Evolutionary conservation across 2,888 invertebrate species (phyloP).

Genomic region (Eupithecia pulchellata): DNA sequence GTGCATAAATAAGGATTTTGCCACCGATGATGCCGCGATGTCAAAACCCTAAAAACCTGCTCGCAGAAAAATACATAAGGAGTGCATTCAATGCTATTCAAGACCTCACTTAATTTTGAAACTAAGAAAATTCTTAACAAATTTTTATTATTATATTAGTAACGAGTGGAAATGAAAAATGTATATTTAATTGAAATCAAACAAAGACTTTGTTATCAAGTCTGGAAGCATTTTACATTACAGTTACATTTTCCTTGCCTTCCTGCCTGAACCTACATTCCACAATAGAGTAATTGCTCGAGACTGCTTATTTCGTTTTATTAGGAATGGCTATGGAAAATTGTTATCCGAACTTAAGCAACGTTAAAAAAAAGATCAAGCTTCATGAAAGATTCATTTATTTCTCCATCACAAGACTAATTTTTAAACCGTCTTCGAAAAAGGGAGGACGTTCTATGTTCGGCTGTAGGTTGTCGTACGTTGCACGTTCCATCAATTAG

Average conservation of each 20-base stretch:
- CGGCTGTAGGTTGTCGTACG: too few species aligned
- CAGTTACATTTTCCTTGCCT: slow-evolving; percentile 21
- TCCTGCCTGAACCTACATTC: slow-evolving; percentile 17
- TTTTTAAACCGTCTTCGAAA: too few species aligned
- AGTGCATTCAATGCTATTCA: too few species aligned
- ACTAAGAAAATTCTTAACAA: too few species aligned
- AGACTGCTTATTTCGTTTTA: slow-evolving; percentile 10
- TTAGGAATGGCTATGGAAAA: slow-evolving; percentile 1
- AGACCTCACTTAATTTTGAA: too few species aligned
- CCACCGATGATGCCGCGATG: too few species aligned
- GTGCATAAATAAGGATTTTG: too few species aligned
- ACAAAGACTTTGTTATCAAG: slow-evolving; percentile 33
- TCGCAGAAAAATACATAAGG: too few species aligned
- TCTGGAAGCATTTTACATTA: slow-evolving; percentile 23
- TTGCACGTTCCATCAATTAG: too few species aligned
- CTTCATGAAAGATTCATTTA: not conserved
- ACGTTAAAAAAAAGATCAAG: not conserved
- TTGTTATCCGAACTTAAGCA: not conserved
- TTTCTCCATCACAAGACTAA: not conserved
- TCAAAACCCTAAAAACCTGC: too few species aligned
- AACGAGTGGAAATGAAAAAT: not conserved
- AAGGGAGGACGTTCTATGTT: too few species aligned
- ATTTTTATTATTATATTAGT: too few species aligned
- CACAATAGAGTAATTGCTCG: slow-evolving; percentile 29
- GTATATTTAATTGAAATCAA: slow-evolving; percentile 1